A percentile compares a stretch with the other conserved stretches of the same genome.
Evolutionary conservation across 2,797 vertebrate genomes (phyloP).

Genomic region (Sorex maritimensis): DNA sequence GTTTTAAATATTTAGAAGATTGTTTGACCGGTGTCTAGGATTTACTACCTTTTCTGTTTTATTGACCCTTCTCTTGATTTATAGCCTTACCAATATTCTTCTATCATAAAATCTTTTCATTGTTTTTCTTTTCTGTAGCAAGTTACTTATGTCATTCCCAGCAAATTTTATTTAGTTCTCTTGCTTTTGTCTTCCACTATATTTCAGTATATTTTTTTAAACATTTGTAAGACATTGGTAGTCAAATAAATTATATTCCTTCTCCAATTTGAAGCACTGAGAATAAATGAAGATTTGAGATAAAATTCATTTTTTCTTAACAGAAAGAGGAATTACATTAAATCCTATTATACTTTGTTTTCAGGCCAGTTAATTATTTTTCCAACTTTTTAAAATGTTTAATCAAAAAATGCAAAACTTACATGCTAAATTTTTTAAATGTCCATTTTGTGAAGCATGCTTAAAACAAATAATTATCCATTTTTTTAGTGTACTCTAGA

Average conservation of each 20-base stretch:
- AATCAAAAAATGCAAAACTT: slow-evolving; percentile 77
- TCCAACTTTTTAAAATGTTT: slow-evolving; percentile 72
- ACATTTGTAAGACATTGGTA: slow-evolving; percentile 48
- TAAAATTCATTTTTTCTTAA: slow-evolving; percentile 77
- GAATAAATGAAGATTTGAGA: slow-evolving; percentile 74
- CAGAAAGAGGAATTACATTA: slow-evolving; percentile 71
- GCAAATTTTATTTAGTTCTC: slow-evolving; percentile 75
- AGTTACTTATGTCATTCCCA: slow-evolving; percentile 68
- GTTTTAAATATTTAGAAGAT: slow-evolving; percentile 66
- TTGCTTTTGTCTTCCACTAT: slow-evolving; percentile 76
- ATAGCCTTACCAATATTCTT: slow-evolving; percentile 48
- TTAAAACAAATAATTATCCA: slow-evolving; percentile 64
- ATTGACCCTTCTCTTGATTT: slow-evolving; percentile 54
- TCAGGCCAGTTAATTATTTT: slow-evolving; percentile 77
- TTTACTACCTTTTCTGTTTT: slow-evolving; percentile 53
- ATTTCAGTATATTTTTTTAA: slow-evolving; percentile 82
- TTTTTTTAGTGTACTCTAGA: slow-evolving; percentile 63
- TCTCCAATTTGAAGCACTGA: slow-evolving; percentile 56
- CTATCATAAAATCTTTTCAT: slow-evolving; percentile 31
- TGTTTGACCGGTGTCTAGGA: slow-evolving; percentile 52
- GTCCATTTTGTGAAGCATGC: slow-evolving; percentile 71
- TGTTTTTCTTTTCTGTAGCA: not conserved
- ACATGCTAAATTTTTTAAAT: slow-evolving; percentile 66
- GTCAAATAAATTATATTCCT: slow-evolving; percentile 60
- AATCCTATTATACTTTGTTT: slow-evolving; percentile 76